phyloP scores from a whole-genome alignment of 2,888 invertebrate genomes.

The Cancer borealis region DNA sequence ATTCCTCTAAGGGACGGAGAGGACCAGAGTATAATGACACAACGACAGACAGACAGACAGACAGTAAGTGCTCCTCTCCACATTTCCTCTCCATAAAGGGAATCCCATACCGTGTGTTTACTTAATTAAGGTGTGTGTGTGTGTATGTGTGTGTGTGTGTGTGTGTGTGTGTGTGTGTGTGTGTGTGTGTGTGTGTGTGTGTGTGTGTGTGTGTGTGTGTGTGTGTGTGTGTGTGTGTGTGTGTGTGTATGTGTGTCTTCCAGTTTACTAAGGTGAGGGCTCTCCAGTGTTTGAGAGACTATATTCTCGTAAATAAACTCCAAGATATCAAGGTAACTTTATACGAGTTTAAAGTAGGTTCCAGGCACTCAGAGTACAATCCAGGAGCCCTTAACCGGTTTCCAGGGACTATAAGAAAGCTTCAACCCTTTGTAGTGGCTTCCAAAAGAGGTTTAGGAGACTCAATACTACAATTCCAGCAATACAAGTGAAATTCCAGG shows the following conservation, averaged over 20 bases:
- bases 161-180: conserved; percentile 46
- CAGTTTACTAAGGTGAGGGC: background rate
- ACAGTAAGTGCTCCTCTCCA: background rate
- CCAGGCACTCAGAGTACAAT: background rate
- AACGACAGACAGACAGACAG: background rate
- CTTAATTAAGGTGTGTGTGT: background rate
- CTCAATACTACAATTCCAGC: background rate
- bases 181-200: conserved; percentile 42
- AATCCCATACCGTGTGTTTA: background rate
- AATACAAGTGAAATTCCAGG: background rate
- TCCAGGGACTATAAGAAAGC: background rate
- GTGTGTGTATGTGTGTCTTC: no score
- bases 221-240: conserved; percentile 36
- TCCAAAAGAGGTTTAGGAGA: background rate
- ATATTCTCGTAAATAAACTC: background rate
- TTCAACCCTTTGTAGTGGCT: background rate
- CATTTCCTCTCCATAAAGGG: background rate
- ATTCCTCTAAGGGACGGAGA: background rate
- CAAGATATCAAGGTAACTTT: background rate
- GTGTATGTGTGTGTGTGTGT: background rate
- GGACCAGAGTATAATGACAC: background rate
- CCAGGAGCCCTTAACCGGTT: background rate
- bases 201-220: conserved; percentile 13
- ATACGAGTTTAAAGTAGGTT: background rate
- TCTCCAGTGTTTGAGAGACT: background rate